phyloP scores from a whole-genome alignment of 2,797 vertebrate genomes.

The Hyperoplus immaculatus region DNA sequence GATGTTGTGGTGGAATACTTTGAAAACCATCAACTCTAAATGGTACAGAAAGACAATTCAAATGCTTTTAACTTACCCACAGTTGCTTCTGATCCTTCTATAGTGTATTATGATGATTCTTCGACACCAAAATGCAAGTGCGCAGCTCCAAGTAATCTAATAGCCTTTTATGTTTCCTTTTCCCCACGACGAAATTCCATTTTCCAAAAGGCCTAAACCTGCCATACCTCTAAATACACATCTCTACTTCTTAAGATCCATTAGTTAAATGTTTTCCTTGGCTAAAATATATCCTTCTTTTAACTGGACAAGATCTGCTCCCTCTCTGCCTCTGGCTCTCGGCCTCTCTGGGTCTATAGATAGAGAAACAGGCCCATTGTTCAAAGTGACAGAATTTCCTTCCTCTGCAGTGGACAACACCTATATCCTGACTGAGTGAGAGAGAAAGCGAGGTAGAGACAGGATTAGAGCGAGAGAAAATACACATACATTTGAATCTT shows the following conservation, averaged over 20 bases:
- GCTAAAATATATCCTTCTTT: slow-evolving; percentile 39
- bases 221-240: slow-evolving; percentile 22
- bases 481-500: slow-evolving; percentile 30
- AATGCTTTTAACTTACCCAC: slow-evolving; percentile 74
- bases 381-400: slow-evolving; percentile 91
- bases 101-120: slow-evolving; percentile 26
- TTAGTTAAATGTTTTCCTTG: slow-evolving; percentile 19
- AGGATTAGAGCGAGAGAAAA: slow-evolving; percentile 71
- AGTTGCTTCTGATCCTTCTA: slow-evolving; percentile 50
- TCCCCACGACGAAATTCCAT: slow-evolving; percentile 70
- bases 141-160: slow-evolving; percentile 51
- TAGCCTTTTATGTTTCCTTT: slow-evolving; percentile 34
- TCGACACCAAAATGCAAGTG: slow-evolving; percentile 44
- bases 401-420: slow-evolving; percentile 90
- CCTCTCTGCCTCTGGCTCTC: slow-evolving; percentile 67
- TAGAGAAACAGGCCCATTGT: slow-evolving; percentile 90
- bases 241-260: slow-evolving; percentile 33
- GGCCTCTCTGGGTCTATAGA: slow-evolving; percentile 85
- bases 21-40: slow-evolving; percentile 10
- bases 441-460: slow-evolving; percentile 68
- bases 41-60: background rate
- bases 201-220: slow-evolving; percentile 44
- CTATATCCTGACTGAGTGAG: slow-evolving; percentile 87
- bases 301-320: slow-evolving; percentile 50
- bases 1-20: background rate